Base-by-base conservation (phyloP, 2,888 invertebrate species). In the Seira ritae region DNA sequence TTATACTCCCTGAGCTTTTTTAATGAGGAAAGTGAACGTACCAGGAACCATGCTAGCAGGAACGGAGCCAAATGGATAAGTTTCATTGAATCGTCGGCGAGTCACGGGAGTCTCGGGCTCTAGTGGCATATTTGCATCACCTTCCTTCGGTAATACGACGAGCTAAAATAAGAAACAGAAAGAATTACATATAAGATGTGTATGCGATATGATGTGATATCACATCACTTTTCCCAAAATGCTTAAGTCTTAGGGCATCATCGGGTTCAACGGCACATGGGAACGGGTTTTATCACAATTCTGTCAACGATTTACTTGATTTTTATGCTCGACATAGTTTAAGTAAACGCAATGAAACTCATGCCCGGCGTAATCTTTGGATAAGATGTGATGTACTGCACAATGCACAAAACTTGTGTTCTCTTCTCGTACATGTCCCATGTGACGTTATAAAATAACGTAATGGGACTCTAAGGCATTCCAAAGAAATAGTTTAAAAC, bases 51-150 rank as follows among this genome's bases (percentile, higher is more conserved):
- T 84, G 22, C 84, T 85, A 19, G 86, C 80, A 75, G 87, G 86
- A 74, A 85, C 87, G 8, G 86, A 85, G 37, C 86, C 88, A 78
- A 86, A 89, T 46, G 84, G 80, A 68, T 87, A 78, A 37, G 73
- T 84, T 37, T 86, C 86, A 86, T 89, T 89, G 79, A 87, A 85
- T 46, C 87, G 83, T 50, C 88, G 83, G n/a, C 88, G 87, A 77
- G 80, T 84, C 67, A 84, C 86, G 70, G 87, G 87, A 73, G 80
- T 75, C 71, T 86, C 78, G 17, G 85, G 85, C 73, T 87, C 87
- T 50, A 85, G 55, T 31, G 89, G 85, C 50, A 89, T 62, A 81
- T 88, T 89, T 31, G 81, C 88, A 83, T 89, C 89, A 50, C 79
- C 76, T 67, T 86, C 85, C 77, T 87, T 87, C 8, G 86, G 86